Evolutionary conservation across 1,140 invertebrate genomes (phyloP).

Genomic region (Pseudomyrmex gracilis): DNA sequence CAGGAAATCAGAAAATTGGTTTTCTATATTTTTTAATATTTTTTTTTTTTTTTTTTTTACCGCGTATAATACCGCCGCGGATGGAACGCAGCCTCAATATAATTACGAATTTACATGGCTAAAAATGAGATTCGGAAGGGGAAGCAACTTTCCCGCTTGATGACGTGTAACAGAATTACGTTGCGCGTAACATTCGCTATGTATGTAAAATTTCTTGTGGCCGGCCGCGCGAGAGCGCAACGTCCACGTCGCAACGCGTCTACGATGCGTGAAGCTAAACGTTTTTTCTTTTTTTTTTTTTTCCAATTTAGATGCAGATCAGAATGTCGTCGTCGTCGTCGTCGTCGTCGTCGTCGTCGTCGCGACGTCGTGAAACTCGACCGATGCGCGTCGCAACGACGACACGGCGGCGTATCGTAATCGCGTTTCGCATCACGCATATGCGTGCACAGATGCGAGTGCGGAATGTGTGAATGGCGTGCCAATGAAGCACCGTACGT

Average conservation of each 20-base stretch:
- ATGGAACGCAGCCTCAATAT: background rate
- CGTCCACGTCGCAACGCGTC: background rate
- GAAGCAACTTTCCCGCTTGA: constrained; percentile 3
- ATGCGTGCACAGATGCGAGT: background rate
- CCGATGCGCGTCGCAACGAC: constrained; percentile 26
- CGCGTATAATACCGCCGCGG: background rate
- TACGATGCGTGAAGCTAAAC: constrained; percentile 47
- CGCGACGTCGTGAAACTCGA: constrained; percentile 31
- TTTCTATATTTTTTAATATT: too few species aligned
- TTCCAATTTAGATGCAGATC: constrained; percentile 71
- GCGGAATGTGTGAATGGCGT: constrained; percentile 10
- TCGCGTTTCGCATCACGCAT: constrained; percentile 53
- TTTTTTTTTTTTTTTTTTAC: background rate
- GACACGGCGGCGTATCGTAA: constrained; percentile 15
- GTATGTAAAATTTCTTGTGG: constrained; percentile 11
- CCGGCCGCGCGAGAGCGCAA: constrained; percentile 1
- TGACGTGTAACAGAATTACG: constrained; percentile 41
- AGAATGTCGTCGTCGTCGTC: constrained; percentile 19
- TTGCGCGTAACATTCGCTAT: constrained; percentile 4
- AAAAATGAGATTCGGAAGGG: background rate
- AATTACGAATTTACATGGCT: background rate
- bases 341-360: background rate
- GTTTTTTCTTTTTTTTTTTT: constrained; percentile 65
- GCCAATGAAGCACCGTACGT: constrained; percentile 31
- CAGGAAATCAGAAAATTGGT: too few species aligned